Conservation (phyloP, 23 tunicate genomes). For the Clavelina lepadiformis region DNA sequence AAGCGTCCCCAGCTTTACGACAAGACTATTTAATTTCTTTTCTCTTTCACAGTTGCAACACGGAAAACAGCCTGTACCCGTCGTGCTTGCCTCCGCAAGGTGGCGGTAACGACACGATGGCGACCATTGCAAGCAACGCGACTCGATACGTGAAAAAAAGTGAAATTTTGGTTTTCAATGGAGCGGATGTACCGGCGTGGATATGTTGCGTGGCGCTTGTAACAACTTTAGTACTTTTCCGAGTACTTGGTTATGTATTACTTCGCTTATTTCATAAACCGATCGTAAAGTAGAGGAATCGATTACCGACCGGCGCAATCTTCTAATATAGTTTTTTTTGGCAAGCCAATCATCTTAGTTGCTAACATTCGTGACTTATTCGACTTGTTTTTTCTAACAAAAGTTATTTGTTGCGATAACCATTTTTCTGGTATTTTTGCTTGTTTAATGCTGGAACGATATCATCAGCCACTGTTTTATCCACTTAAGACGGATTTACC, state of each 20-base stretch:
- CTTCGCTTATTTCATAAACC: constrained; percentile 78
- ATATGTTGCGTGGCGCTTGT: constrained; percentile 26
- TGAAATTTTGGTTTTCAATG: constrained; percentile 46
- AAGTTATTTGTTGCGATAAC: too few relatives aligned
- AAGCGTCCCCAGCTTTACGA: too few relatives aligned
- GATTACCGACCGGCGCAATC: not conserved
- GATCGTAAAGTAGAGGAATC: constrained; percentile 33
- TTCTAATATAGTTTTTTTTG: not conserved
- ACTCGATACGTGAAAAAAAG: constrained; percentile 31
- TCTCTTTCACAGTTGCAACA: constrained; percentile 54
- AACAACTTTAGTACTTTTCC: constrained; percentile 36
- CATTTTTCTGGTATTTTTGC: too few relatives aligned
- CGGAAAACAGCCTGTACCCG: constrained; percentile 43
- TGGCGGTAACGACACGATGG: constrained; percentile 3
- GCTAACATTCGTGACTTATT: not conserved
- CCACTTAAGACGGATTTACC: too few relatives aligned
- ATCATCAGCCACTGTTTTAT: too few relatives aligned
- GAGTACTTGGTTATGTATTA: constrained; percentile 55
- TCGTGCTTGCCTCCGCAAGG: constrained; percentile 42
- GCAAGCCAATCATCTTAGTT: not conserved
- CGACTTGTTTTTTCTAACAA: too few relatives aligned
- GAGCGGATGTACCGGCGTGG: constrained; percentile 53
- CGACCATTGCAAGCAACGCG: constrained; percentile 1
- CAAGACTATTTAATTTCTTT: too few relatives aligned
- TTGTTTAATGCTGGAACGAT: too few relatives aligned